Base-by-base conservation (phyloP, 35 echinoderm and acorn worm genomes). In the Apostichopus californicus region DNA sequence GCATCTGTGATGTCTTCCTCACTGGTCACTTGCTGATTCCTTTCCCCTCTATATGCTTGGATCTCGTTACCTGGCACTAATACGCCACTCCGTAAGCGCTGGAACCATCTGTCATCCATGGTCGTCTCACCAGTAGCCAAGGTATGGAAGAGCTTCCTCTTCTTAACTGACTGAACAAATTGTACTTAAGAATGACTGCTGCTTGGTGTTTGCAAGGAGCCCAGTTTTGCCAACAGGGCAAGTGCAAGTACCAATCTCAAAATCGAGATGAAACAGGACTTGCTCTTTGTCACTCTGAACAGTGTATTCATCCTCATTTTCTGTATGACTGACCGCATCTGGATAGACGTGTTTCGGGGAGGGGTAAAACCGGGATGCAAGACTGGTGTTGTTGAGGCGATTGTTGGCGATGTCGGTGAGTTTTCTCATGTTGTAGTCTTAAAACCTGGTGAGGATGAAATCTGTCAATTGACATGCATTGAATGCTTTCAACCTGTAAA, bases 121-220 rank as follows among this genome's bases (percentile, higher is more conserved):
- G 46, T 54, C 17, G 10, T 34, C 68, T 83, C 23, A 21, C 91
- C 79, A 20, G 79, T 92, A 17, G 91, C 91, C 54, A 86, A 14
- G 24, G 18, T 20, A 28, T 85, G 58, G 73, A 65, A 86, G 10
- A 61, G 54, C 28, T 57, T 85, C 58, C 80, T 58, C 34, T 68
- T 83, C 13, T 54, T 9, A 55, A 70, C 80, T 66, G 20, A 46
- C 54, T 70, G 21, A 21, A 93, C 52, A 93, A 13, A 46, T 60
- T 59, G 66, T 61, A 93, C 54, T 81, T 61, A 85, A 80, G 79
- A 6, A 93, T 18, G 55, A 93, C 86, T 25, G 92, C 86, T 24
- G 85, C 85, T 56, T 93, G 92, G 58, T 93, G 92, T 59, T 93
- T 93, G 77, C 92, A 93, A 21, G 92, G 86, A 10, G 86, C 92